Evolutionary conservation across 2,113 vertebrate species (phyloP), one percentile per base, ranked within the genome.

Genomic region (Scophthalmus maximus): DNA sequence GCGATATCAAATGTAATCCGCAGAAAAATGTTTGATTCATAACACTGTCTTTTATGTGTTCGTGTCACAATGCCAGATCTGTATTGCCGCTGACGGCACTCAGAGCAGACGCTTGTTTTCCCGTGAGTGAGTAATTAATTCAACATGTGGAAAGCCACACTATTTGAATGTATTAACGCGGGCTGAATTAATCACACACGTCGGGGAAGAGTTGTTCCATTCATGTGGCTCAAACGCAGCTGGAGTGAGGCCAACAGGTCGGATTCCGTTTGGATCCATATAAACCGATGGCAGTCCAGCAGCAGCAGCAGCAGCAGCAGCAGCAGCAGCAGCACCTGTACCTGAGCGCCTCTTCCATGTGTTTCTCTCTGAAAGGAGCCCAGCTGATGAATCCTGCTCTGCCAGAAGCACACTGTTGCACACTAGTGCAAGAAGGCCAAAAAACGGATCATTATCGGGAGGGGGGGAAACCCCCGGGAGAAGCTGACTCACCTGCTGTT

Each of bases 21-120:
- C 36, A 27, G 40, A 73, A 53, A 75, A 62, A 87, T 79, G 72
- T 78, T 85, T 85, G 62, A 91, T 87, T 92, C 80, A 87, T 84
- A 75, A 71, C 66, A 66, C 75, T 52, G 51, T 70, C 50, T 26
- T 69, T 64, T 0, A 10, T 51, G 55, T 32, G 62, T 17, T 53
- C 38, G 6, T 34, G 58, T 47, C 32, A 68, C 63, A 69, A 38
- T 68, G 58, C 51, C 57, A 61, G 53, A 61, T 14, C 49, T 12
- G 53, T 60, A 56, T 50, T 8, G 17, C 58, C 57, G 11, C 40
- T 46, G 73, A 67, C 62, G 59, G 44, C 56, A 57, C 25, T 56
- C 51, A 81, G 66, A 81, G 63, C 10, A 34, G 62, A 14, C 56
- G 25, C 76, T 76, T 81, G 76, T 88, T 65, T 79, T 59, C 46